These are phyloP conservation scores for Acanthiza pusilla DNA, from an alignment of 2,797 vertebrate species.

Conservation along the genomic window DNA sequence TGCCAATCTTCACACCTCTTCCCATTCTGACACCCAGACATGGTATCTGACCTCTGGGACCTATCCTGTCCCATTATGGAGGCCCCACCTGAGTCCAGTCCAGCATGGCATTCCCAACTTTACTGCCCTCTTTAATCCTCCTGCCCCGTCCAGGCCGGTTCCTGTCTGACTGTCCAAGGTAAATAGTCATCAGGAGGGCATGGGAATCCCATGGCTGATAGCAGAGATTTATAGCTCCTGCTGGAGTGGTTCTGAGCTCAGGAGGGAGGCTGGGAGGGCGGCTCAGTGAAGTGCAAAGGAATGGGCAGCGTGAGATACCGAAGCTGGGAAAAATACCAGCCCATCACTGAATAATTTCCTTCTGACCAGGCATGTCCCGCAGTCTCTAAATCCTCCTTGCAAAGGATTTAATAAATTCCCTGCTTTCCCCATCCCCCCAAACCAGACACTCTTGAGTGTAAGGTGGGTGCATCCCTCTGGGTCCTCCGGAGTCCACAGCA, in stretches of 20 bases:
- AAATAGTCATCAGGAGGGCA: background rate
- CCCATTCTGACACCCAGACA: background rate
- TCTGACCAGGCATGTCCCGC: background rate
- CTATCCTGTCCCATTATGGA: background rate
- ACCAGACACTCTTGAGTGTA: background rate
- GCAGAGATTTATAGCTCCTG: background rate
- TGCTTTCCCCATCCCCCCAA: background rate
- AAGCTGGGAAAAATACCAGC: background rate
- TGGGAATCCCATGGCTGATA: background rate
- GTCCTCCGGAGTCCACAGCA: background rate
- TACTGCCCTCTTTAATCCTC: background rate
- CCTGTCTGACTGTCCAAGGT: background rate
- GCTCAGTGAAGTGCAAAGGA: background rate
- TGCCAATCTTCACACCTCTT: background rate
- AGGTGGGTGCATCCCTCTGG: fast-evolving
- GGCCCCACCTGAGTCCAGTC: background rate
- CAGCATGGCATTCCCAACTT: background rate
- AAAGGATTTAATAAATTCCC: background rate
- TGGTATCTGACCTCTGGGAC: background rate
- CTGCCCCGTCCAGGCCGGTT: background rate
- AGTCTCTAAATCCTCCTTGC: background rate
- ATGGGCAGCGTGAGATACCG: background rate
- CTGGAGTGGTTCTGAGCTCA: background rate
- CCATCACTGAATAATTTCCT: background rate
- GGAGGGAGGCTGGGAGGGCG: background rate